phyloP scores from a whole-genome alignment of 2,113 vertebrate species.

The Colossoma macropomum region DNA sequence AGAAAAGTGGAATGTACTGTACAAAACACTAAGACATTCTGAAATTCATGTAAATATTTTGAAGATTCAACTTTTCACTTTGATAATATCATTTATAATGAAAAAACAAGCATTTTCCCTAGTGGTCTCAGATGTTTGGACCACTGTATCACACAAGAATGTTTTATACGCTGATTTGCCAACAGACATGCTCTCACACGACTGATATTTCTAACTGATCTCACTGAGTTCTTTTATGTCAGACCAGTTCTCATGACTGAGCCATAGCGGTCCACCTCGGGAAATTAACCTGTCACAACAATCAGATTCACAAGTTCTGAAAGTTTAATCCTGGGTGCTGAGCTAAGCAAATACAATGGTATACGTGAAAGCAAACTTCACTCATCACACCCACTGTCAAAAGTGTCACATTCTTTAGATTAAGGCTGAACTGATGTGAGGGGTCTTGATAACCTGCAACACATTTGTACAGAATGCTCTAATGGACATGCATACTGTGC shows the following conservation, averaged over 20 bases:
- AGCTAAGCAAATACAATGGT: neutral
- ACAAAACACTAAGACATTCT: no score
- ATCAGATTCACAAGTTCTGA: neutral
- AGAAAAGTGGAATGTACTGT: no score
- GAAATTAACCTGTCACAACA: constrained; percentile 4
- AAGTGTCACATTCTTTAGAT: neutral
- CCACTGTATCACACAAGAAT: no score
- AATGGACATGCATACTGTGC: neutral
- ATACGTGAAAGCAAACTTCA: neutral
- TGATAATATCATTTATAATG: no score
- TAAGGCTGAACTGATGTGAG: neutral
- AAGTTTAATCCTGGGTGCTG: neutral
- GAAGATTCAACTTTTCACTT: no score
- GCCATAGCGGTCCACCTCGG: neutral
- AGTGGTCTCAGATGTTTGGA: no score
- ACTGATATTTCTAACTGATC: neutral
- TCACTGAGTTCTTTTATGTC: neutral
- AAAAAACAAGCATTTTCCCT: no score
- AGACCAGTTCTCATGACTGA: neutral
- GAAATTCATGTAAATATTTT: no score
- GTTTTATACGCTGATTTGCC: neutral
- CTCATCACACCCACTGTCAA: neutral
- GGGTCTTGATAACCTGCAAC: neutral
- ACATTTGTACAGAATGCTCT: neutral
- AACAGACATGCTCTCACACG: neutral